Percentiles rank a stretch among this genome's conserved stretches.
phyloP scores from a whole-genome alignment of 2,113 vertebrate genomes.

The Caretta caretta region DNA sequence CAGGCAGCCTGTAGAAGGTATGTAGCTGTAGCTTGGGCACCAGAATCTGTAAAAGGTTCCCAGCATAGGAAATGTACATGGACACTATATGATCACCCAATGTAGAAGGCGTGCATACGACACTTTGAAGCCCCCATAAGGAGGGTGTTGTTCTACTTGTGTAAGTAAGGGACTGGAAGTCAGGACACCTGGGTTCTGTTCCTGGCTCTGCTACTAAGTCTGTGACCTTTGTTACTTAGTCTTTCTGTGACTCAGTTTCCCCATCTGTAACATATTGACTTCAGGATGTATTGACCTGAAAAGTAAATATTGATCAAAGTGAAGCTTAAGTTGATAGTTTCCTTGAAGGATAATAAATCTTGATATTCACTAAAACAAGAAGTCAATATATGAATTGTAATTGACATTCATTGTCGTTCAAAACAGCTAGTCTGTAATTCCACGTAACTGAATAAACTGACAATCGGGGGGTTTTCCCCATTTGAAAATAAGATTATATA shows the following conservation, averaged over 20 bases:
- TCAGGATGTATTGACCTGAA: not conserved
- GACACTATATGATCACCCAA: not conserved
- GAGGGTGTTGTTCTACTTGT: fast-evolving
- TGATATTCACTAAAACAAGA: constrained; percentile 9
- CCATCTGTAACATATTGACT: not conserved
- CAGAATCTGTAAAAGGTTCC: not conserved
- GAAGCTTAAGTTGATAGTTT: not conserved
- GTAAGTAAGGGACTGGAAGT: not conserved
- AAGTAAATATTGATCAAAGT: constrained; percentile 15
- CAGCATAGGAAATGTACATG: fast-evolving
- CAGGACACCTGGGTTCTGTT: not conserved
- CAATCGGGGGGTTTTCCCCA: not conserved
- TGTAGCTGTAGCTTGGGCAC: not conserved
- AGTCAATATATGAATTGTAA: fast-evolving
- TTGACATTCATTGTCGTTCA: not conserved
- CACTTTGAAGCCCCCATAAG: fast-evolving
- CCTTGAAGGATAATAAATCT: not conserved
- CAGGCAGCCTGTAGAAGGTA: fast-evolving
- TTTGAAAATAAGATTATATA: not conserved
- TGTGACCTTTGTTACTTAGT: not conserved
- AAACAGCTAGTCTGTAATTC: not conserved
- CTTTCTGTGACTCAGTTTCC: not conserved
- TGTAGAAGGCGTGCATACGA: not conserved
- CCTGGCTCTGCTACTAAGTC: not conserved
- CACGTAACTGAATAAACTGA: not conserved